These are phyloP conservation scores for Mesorhabditis belari DNA, from an alignment of 2,888 invertebrate genomes.

Conservation along the genomic window DNA sequence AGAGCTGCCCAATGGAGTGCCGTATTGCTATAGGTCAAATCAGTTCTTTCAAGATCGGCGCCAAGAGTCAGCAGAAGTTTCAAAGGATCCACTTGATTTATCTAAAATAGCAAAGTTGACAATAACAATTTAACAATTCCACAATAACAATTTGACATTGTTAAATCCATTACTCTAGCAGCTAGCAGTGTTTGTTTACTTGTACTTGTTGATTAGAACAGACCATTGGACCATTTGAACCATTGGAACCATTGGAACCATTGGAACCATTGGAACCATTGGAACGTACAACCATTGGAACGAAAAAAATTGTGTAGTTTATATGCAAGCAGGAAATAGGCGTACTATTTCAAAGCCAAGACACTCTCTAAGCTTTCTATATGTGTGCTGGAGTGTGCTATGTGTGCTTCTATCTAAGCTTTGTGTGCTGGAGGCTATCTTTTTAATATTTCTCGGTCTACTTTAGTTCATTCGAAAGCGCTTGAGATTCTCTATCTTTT, in stretches of 20 bases:
- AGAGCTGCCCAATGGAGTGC: constrained; percentile 93
- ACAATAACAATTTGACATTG: background rate
- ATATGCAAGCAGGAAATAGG: too few relatives aligned
- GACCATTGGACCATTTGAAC: background rate
- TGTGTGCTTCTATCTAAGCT: background rate
- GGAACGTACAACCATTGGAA: too few relatives aligned
- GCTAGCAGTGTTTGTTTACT: too few relatives aligned
- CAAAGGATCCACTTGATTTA: constrained; percentile 71
- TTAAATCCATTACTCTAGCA: background rate
- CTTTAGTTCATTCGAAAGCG: too few relatives aligned
- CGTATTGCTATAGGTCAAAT: constrained; percentile 72
- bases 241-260: too few relatives aligned
- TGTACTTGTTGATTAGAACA: background rate
- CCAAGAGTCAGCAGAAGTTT: constrained; percentile 85
- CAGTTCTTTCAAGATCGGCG: constrained; percentile 76
- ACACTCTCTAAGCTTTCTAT: too few relatives aligned
- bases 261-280: too few relatives aligned
- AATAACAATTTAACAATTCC: constrained; percentile 4
- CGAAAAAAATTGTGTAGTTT: too few relatives aligned
- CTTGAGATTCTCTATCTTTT: too few relatives aligned
- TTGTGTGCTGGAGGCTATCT: background rate
- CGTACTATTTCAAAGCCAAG: too few relatives aligned
- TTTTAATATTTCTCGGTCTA: background rate
- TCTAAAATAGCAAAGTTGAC: background rate
- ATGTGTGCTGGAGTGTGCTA: constrained; percentile 1